These are phyloP conservation scores for Actias luna DNA, from an alignment of 2,888 invertebrate species.

Conservation along the genomic window DNA sequence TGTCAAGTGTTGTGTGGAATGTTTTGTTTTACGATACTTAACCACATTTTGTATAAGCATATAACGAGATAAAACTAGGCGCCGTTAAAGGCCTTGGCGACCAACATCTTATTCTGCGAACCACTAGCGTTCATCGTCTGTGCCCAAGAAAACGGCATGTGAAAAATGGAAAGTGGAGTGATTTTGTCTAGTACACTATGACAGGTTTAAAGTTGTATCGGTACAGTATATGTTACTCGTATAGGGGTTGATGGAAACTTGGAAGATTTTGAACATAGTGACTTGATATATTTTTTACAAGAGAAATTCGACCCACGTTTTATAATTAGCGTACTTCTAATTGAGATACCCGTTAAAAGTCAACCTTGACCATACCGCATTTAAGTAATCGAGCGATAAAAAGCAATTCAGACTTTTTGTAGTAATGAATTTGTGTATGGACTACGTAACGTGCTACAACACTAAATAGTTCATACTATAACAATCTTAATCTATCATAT, in stretches of 20 bases:
- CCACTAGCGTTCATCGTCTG: conserved; percentile 56
- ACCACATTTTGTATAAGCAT: conserved; percentile 50
- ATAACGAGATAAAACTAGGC: conserved; percentile 62
- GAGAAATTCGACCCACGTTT: no score
- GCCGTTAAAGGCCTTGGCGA: conserved; percentile 53
- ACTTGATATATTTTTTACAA: no score
- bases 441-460: no score
- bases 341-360: no score
- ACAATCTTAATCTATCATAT: no score
- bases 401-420: no score
- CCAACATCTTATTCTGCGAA: conserved; percentile 67
- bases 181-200: conserved; percentile 72
- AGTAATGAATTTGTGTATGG: no score
- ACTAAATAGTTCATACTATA: no score
- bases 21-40: conserved; percentile 33
- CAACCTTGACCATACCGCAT: no score
- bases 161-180: conserved; percentile 80
- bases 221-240: conserved; percentile 52
- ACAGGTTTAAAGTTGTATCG: conserved; percentile 64
- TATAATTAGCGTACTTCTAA: no score
- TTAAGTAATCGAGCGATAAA: no score
- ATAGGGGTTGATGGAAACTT: conserved; percentile 45
- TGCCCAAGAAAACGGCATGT: conserved; percentile 67
- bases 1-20: conserved; percentile 35
- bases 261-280: no score